A percentile compares a stretch with the other conserved stretches of the same genome.
phyloP scores from a whole-genome alignment of 1,140 invertebrate species.

The Pseudomyrmex dendroicus region DNA sequence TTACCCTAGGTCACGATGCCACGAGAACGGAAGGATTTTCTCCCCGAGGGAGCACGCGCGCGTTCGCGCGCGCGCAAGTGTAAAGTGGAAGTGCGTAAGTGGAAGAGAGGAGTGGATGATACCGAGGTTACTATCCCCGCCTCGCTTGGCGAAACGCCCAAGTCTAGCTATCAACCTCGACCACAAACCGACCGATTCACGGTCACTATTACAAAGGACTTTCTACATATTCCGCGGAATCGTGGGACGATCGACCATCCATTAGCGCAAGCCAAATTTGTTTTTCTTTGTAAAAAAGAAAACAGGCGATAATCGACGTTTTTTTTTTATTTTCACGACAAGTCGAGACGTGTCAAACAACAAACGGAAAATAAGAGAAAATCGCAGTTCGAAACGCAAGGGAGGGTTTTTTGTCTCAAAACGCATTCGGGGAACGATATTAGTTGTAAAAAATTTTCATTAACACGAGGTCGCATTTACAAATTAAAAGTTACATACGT shows the following conservation, averaged over 20 bases:
- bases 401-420: no score
- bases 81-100: not conserved
- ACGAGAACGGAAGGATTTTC: conserved; percentile 79
- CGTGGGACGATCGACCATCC: not conserved
- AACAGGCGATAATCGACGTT: no score
- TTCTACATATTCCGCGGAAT: not conserved
- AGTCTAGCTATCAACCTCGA: conserved; percentile 80
- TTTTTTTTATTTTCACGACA: no score
- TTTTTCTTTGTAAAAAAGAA: no score
- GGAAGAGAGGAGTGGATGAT: conserved; percentile 59
- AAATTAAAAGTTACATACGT: no score
- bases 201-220: conserved; percentile 79
- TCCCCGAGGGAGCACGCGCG: conserved; percentile 67
- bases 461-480: no score
- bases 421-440: no score
- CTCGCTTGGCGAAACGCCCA: conserved; percentile 80
- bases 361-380: no score
- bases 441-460: no score
- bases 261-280: not conserved
- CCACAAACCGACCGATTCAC: conserved; percentile 82
- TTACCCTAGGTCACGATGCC: conserved; percentile 83
- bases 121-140: conserved; percentile 66
- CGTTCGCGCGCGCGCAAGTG: not conserved
- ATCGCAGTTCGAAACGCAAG: no score
- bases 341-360: no score